Base-by-base conservation (phyloP, 1,140 invertebrate species). In the Mylabris phalerata region DNA sequence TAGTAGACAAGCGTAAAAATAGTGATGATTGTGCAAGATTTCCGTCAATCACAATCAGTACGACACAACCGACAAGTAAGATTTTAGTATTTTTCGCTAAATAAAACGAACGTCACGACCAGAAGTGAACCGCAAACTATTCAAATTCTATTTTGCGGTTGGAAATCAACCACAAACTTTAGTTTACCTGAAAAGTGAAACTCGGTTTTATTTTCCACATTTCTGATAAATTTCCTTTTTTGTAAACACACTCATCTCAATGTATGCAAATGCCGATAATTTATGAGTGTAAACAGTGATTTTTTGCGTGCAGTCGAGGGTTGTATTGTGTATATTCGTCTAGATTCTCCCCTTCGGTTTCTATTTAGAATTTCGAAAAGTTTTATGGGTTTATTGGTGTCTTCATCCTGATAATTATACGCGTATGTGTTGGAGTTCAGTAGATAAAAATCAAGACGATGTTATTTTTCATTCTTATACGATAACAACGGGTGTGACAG, bases 151-250 rank as follows among this genome's bases (percentile, higher is more conserved):
- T 52, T 41, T 64, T 68, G 65, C 38, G 65, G 67, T 67, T 66
- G 42, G 45, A 59, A 38, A 66, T 56, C 54, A 62, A 71, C 69
- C 65, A 50, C 66, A 67, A 66, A 57, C 63, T 58, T 58, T 11
- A 44, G 10, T 50, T 60, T 63, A 67, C 65, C 65, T 64, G 67
- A 70, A 67, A 70, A 70, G 68, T 70, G 68, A 70, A 70, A 70
- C 61, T 64, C 57, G 55, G 27, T 54, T 46, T 54, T 54, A 47
- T 57, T 61, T 51, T 19, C 19, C 40, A n/a, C 1, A 48, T 60
- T 46, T 45, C 41, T 11, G 41, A 40, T 60, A 50, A 60, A 56
- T 56, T 55, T 56, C 50, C 51, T 55, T 55, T 59, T 13, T 11
- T 32, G 19, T 44, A 44, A 43, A 11, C 7, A 9, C 7, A 32